Percentiles rank a stretch among this genome's conserved stretches.
Conservation (phyloP, 2,113 vertebrate genomes). For the Rhinoderma darwinii region DNA sequence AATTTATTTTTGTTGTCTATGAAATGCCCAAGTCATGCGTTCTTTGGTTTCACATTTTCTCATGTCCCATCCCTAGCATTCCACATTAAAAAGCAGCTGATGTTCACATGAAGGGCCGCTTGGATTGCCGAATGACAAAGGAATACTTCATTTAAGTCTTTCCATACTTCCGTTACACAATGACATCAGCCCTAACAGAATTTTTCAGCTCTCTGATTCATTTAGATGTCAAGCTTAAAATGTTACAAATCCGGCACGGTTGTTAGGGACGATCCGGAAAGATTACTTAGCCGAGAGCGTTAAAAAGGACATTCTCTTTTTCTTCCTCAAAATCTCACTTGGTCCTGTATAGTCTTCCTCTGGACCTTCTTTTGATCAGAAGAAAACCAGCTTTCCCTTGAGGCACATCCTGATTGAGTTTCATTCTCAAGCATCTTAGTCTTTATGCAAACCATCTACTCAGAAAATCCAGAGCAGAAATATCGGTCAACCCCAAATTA, state of each 20-base stretch:
- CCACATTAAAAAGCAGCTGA: conserved; percentile 62
- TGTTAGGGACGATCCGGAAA: neutral
- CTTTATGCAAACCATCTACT: conserved; percentile 20
- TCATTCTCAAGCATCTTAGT: conserved; percentile 6
- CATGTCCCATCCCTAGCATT: conserved; percentile 60
- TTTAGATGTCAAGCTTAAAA: conserved; percentile 6
- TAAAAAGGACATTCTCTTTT: neutral
- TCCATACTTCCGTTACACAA: conserved; percentile 53
- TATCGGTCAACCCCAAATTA: conserved; percentile 20
- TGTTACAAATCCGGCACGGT: conserved; percentile 18
- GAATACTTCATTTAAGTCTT: conserved; percentile 28
- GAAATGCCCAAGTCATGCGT: conserved; percentile 53
- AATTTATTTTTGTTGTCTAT: conserved; percentile 19
- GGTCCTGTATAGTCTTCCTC: neutral
- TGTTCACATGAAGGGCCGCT: conserved; percentile 53
- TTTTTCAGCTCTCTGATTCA: conserved; percentile 7
- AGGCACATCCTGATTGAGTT: conserved; percentile 39
- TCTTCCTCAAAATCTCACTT: neutral
- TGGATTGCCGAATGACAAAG: conserved; percentile 53
- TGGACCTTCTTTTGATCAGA: conserved; percentile 50
- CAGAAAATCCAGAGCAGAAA: conserved; percentile 7
- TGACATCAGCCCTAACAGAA: conserved; percentile 50
- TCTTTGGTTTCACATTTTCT: conserved; percentile 50
- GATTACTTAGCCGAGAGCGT: neutral
- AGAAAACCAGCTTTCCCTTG: conserved; percentile 13